phyloP scores from a whole-genome alignment of 1,140 invertebrate genomes.

The Choristoneura fumiferana region DNA sequence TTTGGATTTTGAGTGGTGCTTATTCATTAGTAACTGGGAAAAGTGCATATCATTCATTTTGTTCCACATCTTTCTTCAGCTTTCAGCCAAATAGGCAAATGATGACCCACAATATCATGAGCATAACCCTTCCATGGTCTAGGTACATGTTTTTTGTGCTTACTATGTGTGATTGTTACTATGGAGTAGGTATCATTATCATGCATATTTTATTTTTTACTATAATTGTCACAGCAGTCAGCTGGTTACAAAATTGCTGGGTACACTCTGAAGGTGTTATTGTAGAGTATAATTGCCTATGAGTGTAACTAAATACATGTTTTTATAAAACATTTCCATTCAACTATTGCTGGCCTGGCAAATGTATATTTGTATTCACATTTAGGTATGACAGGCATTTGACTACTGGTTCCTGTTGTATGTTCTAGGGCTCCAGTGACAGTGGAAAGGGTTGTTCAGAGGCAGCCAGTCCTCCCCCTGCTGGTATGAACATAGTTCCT shows the following conservation, averaged over 20 bases:
- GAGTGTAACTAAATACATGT: constrained; percentile 15
- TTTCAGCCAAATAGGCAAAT: no score
- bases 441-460: constrained; percentile 88
- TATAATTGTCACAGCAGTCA: neutral
- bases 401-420: constrained; percentile 20
- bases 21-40: neutral
- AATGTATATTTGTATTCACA: neutral
- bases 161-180: no score
- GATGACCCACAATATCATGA: no score
- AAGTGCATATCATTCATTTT: neutral
- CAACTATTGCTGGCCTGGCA: constrained; percentile 5
- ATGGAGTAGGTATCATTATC: neutral
- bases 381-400: neutral
- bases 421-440: constrained; percentile 84
- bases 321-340: constrained; percentile 11
- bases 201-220: constrained; percentile 13
- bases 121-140: no score
- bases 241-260: constrained; percentile 7
- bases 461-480: constrained; percentile 80
- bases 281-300: constrained; percentile 5
- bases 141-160: no score
- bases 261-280: constrained; percentile 14
- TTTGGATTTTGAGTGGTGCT: constrained; percentile 9
- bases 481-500: constrained; percentile 63
- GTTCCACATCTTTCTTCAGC: no score